Percentiles rank a stretch among this genome's conserved stretches.
Conservation (phyloP, 2,797 vertebrate genomes). For the Tokudaia tokunoshimensis region DNA sequence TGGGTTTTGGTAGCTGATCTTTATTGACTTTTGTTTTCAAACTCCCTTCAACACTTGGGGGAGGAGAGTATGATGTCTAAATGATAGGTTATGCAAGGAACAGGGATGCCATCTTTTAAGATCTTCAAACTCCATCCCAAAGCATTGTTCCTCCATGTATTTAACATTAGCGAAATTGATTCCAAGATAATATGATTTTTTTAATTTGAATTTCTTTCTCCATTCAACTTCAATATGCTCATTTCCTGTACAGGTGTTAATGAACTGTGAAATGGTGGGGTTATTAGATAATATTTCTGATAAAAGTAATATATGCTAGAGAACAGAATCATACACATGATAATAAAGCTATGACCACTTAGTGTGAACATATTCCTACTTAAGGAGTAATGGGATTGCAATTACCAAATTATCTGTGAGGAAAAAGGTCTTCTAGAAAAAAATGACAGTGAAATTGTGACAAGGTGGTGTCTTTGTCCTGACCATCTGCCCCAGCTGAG, state of each 20-base stretch:
- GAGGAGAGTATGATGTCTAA: neutral
- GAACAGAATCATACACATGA: neutral
- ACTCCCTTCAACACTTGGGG: neutral
- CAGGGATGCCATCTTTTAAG: neutral
- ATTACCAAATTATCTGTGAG: neutral
- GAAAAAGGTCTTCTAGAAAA: neutral
- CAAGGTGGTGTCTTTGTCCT: neutral
- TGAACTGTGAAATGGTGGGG: constrained; percentile 5
- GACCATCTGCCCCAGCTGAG: rapidly evolving
- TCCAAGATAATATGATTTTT: constrained; percentile 2
- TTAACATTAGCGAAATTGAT: neutral
- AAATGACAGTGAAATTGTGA: neutral
- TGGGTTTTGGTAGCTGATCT: neutral
- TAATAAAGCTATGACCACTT: neutral
- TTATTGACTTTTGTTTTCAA: neutral
- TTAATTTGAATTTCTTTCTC: constrained; percentile 56
- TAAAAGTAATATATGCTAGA: neutral
- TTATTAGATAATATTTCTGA: neutral
- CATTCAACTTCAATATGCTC: neutral
- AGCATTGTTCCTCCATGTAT: neutral
- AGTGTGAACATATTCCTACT: neutral
- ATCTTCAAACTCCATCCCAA: neutral
- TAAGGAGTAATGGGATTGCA: neutral
- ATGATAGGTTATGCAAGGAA: neutral
- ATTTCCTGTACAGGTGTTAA: constrained; percentile 22